Evolutionary conservation across 92 coral and sea anemone species (phyloP).

Genomic region (Pocillopora meandrina): DNA sequence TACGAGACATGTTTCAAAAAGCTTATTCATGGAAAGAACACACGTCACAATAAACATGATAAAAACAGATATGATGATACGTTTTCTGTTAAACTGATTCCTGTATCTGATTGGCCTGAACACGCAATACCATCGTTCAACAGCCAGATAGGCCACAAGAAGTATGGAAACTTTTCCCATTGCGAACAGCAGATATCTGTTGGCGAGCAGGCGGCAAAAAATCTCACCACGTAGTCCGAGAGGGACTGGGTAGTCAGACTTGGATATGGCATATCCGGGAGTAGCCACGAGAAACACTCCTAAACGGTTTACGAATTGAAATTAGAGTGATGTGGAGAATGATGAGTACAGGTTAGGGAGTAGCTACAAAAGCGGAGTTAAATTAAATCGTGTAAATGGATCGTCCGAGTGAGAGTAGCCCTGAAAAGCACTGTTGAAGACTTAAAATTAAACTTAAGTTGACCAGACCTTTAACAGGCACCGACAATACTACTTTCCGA

Average conservation of each 20-base stretch:
- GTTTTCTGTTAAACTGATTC: conserved; percentile 42
- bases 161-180: conserved; percentile 65
- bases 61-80: conserved; percentile 34
- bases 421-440: too few species aligned
- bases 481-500: too few species aligned
- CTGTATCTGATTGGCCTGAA: conserved; percentile 53
- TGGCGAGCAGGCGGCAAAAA: conserved; percentile 59
- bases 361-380: too few species aligned
- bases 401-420: too few species aligned
- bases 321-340: background rate
- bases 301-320: background rate
- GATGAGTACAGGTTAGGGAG: background rate
- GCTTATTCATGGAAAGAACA: conserved; percentile 49
- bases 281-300: conserved; percentile 42
- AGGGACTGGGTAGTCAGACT: conserved; percentile 42
- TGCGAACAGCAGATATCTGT: conserved; percentile 52
- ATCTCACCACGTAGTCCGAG: conserved; percentile 43
- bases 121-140: conserved; percentile 70
- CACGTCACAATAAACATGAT: conserved; percentile 29
- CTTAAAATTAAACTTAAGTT: too few species aligned
- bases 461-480: too few species aligned
- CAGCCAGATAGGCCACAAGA: conserved; percentile 54
- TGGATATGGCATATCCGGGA: conserved; percentile 35
- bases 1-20: conserved; percentile 14
- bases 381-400: too few species aligned